Percentiles rank a stretch among this genome's conserved stretches.
phyloP scores from a whole-genome alignment of 2,888 invertebrate genomes.

The Acronicta psi region DNA sequence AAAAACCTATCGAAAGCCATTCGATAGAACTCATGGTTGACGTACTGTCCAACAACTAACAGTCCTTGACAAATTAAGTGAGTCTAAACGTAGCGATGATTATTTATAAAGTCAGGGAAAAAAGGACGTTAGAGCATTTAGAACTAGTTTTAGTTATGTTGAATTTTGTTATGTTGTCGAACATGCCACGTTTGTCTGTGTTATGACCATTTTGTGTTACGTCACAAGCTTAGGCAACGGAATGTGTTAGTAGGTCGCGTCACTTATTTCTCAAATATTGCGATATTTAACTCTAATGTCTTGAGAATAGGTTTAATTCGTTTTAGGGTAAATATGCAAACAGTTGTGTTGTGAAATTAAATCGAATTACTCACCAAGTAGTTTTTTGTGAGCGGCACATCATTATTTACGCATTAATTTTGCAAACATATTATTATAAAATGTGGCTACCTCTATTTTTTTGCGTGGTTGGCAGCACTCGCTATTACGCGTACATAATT shows the following conservation, averaged over 20 bases:
- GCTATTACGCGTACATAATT: background rate
- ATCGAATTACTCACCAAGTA: background rate
- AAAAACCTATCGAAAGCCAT: too few relatives aligned
- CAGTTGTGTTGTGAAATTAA: constrained; percentile 13
- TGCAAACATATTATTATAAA: constrained; percentile 1
- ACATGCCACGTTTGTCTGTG: constrained; percentile 20
- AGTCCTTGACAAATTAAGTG: background rate
- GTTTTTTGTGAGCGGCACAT: too few relatives aligned
- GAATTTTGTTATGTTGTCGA: background rate
- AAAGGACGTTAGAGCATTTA: background rate
- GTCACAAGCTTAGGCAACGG: constrained; percentile 51
- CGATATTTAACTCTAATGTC: constrained; percentile 23
- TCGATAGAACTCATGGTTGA: too few relatives aligned
- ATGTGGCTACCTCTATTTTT: background rate
- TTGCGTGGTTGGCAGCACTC: background rate
- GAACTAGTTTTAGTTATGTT: constrained; percentile 31
- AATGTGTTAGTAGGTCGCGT: constrained; percentile 62
- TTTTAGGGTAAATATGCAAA: constrained; percentile 8
- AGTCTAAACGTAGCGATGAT: constrained; percentile 9
- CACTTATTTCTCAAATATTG: constrained; percentile 54
- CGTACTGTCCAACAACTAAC: too few relatives aligned
- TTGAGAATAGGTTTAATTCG: constrained; percentile 8
- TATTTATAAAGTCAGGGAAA: background rate
- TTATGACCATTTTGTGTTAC: constrained; percentile 38
- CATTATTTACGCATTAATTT: background rate